Conservation (phyloP, 2,797 vertebrate genomes). For the Loris lydekkerianus region DNA sequence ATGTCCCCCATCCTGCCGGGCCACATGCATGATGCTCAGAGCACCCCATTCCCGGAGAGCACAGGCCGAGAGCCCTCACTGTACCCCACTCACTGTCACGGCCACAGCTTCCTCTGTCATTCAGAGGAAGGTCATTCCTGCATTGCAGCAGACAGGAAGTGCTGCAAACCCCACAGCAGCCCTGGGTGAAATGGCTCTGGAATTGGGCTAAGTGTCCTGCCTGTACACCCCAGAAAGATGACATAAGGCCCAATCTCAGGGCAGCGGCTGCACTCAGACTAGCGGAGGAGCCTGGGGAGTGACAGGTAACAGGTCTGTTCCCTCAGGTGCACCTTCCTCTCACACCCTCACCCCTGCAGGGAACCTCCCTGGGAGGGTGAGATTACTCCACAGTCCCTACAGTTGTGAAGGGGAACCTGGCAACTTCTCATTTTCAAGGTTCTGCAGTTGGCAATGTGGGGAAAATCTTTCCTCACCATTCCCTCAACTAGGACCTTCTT, state of each 20-base stretch:
- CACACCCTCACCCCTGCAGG: background rate
- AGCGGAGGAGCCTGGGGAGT: rapidly evolving
- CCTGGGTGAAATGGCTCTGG: background rate
- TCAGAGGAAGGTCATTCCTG: background rate
- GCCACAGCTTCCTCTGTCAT: conserved; percentile 68
- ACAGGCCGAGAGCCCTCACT: background rate
- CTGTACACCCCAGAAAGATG: rapidly evolving
- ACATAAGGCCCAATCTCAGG: rapidly evolving
- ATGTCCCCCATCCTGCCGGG: background rate
- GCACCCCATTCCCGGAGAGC: background rate
- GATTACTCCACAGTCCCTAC: background rate
- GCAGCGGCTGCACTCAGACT: background rate
- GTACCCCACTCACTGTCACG: background rate
- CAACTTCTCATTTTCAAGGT: conserved; percentile 19
- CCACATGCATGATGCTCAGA: background rate
- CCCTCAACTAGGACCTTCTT: background rate
- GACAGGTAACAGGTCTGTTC: background rate
- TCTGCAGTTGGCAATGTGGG: background rate
- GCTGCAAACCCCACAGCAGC: background rate
- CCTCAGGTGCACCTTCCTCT: background rate
- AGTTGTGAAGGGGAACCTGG: background rate
- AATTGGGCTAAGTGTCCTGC: background rate
- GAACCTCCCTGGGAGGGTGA: rapidly evolving
- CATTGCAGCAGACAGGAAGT: conserved; percentile 42
- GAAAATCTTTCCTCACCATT: background rate